A percentile compares a stretch with the other conserved stretches of the same genome.
phyloP scores from a whole-genome alignment of 2,113 vertebrate species.

The Catagonus wagneri region DNA sequence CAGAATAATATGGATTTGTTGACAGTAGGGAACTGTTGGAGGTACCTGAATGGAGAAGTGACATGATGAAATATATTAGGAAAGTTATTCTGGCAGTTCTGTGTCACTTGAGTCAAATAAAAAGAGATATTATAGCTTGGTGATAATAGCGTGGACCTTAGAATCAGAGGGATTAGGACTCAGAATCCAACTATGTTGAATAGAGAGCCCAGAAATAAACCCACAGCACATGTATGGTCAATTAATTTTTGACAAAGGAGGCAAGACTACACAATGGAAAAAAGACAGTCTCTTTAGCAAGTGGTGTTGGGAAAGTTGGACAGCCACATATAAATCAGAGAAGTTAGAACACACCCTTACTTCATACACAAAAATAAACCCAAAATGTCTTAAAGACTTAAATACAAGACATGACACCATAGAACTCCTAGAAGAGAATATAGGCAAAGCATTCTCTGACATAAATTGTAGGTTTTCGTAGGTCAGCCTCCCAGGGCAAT shows the following conservation, averaged over 20 bases:
- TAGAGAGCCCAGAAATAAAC: too few relatives aligned
- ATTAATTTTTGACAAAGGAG: too few relatives aligned
- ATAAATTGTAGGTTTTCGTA: background rate
- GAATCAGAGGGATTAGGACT: background rate
- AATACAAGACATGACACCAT: background rate
- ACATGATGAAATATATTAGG: constrained; percentile 1
- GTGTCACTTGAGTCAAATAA: background rate
- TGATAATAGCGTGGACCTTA: background rate
- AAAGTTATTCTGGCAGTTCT: constrained; percentile 17
- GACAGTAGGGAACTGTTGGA: background rate
- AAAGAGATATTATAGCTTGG: background rate
- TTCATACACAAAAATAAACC: too few relatives aligned
- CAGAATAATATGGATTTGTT: constrained; percentile 25
- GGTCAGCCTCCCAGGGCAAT: background rate
- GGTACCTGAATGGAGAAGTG: constrained; percentile 7
- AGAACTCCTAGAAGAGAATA: background rate
- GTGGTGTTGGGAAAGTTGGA: too few relatives aligned
- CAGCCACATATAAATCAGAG: too few relatives aligned
- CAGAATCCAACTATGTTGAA: background rate
- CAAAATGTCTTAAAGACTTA: too few relatives aligned
- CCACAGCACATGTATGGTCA: too few relatives aligned
- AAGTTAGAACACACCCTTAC: too few relatives aligned
- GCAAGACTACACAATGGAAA: too few relatives aligned
- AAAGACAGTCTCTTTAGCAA: too few relatives aligned
- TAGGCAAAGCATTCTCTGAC: background rate